Percentiles rank a stretch among this genome's conserved stretches.
Conservation (phyloP, 2,797 vertebrate genomes). For the Hybognathus amarus region DNA sequence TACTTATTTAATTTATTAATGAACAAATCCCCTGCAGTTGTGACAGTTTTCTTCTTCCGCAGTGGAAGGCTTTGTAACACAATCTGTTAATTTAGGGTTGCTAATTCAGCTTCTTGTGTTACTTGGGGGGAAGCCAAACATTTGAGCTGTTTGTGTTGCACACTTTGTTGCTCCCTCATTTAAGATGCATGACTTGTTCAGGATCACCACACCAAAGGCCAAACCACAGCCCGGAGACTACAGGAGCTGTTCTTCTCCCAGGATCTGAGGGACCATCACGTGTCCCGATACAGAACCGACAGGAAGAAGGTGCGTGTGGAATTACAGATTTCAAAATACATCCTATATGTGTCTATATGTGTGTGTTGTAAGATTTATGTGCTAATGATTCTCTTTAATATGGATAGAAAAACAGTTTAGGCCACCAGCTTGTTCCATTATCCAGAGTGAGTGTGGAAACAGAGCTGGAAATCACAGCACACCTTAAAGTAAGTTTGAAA, state of each 20-base stretch:
- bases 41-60: background rate
- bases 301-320: slow-evolving; percentile 56
- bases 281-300: slow-evolving; percentile 34
- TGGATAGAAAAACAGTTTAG: slow-evolving; percentile 59
- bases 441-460: slow-evolving; percentile 65
- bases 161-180: slow-evolving; percentile 32
- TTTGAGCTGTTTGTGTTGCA: slow-evolving; percentile 23
- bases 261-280: slow-evolving; percentile 42
- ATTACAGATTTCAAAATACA: background rate
- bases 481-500: slow-evolving; percentile 67
- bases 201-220: slow-evolving; percentile 50
- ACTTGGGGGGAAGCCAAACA: slow-evolving; percentile 18
- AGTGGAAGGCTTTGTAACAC: slow-evolving; percentile 18
- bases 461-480: slow-evolving; percentile 58
- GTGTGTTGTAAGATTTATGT: background rate
- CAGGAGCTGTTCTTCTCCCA: slow-evolving; percentile 65
- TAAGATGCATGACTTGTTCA: slow-evolving; percentile 52
- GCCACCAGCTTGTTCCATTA: slow-evolving; percentile 57
- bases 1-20: background rate
- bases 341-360: background rate
- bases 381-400: background rate
- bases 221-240: slow-evolving; percentile 56
- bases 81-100: slow-evolving; percentile 32
- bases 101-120: slow-evolving; percentile 36
- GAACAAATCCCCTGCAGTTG: background rate